Conservation (phyloP, 2,888 invertebrate species). For the Calliphora vomitoria region DNA sequence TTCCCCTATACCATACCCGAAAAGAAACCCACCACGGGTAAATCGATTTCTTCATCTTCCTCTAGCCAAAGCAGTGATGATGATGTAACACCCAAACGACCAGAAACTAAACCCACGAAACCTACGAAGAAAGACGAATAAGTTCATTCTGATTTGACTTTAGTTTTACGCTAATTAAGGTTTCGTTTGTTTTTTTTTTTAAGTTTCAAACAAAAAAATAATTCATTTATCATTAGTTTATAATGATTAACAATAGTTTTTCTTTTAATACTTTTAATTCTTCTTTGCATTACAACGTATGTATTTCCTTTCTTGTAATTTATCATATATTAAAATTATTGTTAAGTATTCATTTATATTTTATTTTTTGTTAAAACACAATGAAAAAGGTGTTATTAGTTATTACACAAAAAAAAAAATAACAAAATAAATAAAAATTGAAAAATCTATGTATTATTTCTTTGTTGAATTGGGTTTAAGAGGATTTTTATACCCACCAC, state of each 20-base stretch:
- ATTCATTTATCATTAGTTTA: conserved; percentile 5
- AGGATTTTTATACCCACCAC: too few species aligned
- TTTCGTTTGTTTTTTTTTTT: background rate
- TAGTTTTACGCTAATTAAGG: conserved; percentile 13
- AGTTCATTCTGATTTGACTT: background rate
- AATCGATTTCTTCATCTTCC: conserved; percentile 78
- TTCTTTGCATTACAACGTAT: conserved; percentile 8
- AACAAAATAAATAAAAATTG: background rate
- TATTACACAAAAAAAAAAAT: background rate
- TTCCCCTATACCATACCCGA: conserved; percentile 87
- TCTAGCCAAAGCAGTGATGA: conserved; percentile 81
- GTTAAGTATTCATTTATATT: conserved; percentile 30
- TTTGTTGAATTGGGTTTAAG: background rate
- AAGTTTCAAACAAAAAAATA: conserved; percentile 1
- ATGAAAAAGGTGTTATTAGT: background rate
- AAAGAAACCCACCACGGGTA: conserved; percentile 80
- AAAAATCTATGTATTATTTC: background rate
- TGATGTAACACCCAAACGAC: conserved; percentile 80
- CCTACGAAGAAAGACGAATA: conserved; percentile 71
- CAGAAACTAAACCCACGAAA: conserved; percentile 80
- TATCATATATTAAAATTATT: conserved; percentile 27
- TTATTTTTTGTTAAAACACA: conserved; percentile 3
- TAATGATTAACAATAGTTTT: background rate
- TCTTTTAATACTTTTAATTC: background rate
- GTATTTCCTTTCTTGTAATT: conserved; percentile 18